Conservation (phyloP, 2,888 invertebrate genomes). For the Criorhina ranunculi region DNA sequence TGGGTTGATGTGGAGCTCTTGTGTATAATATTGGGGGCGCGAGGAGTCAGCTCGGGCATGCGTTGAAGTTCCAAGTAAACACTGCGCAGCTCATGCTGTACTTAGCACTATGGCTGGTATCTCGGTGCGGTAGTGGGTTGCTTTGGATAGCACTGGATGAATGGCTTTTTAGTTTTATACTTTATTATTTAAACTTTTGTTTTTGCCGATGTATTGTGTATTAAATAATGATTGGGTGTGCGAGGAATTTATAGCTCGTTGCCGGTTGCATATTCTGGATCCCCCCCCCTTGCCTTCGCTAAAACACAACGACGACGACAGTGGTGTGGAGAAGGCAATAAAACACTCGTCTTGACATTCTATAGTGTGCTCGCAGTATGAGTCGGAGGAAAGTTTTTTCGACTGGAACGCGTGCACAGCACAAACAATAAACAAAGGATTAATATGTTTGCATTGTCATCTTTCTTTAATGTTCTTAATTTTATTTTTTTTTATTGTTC, state of each 20-base stretch:
- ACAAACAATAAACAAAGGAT: conserved; percentile 47
- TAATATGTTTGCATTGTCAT: conserved; percentile 48
- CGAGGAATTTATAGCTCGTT: conserved; percentile 59
- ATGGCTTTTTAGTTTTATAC: conserved; percentile 25
- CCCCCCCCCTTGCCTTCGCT: not conserved
- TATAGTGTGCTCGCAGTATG: conserved; percentile 1
- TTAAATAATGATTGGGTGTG: conserved; percentile 72
- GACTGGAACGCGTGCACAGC: conserved; percentile 34
- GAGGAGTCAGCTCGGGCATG: conserved; percentile 41
- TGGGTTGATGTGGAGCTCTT: conserved; percentile 34
- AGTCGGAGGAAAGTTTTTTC: conserved; percentile 26
- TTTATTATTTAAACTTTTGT: conserved; percentile 27
- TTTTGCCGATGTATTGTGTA: conserved; percentile 29
- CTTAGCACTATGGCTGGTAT: conserved; percentile 26
- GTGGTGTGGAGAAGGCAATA: conserved; percentile 9
- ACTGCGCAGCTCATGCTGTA: conserved; percentile 56
- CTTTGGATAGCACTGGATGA: conserved; percentile 1
- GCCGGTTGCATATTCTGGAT: conserved; percentile 33
- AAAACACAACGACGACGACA: not conserved
- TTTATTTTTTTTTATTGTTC: not conserved
- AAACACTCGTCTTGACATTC: conserved; percentile 35
- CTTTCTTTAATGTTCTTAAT: conserved; percentile 9
- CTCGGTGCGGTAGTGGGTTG: not conserved
- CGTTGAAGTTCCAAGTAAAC: conserved; percentile 68
- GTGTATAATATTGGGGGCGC: conserved; percentile 31